Evolutionary conservation across 2,113 vertebrate genomes (phyloP).

Genomic region (Tamias sibiricus): DNA sequence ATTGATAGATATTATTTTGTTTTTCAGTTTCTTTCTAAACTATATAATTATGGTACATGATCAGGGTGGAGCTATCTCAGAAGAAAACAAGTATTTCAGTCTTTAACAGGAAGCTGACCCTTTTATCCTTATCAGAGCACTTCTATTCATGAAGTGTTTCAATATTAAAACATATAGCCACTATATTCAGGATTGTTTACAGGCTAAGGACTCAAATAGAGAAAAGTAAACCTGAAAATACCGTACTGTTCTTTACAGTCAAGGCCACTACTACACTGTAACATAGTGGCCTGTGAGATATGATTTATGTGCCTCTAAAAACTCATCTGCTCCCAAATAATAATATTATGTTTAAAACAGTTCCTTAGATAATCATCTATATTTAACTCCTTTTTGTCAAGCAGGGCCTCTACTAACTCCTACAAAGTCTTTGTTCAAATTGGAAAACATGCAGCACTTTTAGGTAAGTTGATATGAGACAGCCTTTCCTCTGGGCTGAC

Average conservation of each 20-base stretch:
- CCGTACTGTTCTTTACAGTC: background rate
- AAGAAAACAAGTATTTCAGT: background rate
- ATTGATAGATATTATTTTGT: constrained; percentile 42
- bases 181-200: constrained; percentile 17
- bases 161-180: constrained; percentile 45
- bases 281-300: background rate
- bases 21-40: constrained; percentile 37
- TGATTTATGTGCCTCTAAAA: constrained; percentile 31
- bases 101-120: background rate
- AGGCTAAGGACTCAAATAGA: background rate
- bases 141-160: constrained; percentile 2
- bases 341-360: background rate
- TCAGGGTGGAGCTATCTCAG: background rate
- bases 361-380: background rate
- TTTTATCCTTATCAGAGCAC: background rate
- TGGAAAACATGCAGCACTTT: background rate
- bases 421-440: background rate
- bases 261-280: background rate
- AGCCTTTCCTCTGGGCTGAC: background rate
- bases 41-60: background rate
- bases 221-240: background rate
- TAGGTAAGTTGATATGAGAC: background rate
- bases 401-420: background rate
- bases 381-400: background rate
- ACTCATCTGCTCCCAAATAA: background rate